These are phyloP conservation scores for Enteromius anoplus DNA, from an alignment of 2,797 vertebrate genomes.

Conservation along the genomic window DNA sequence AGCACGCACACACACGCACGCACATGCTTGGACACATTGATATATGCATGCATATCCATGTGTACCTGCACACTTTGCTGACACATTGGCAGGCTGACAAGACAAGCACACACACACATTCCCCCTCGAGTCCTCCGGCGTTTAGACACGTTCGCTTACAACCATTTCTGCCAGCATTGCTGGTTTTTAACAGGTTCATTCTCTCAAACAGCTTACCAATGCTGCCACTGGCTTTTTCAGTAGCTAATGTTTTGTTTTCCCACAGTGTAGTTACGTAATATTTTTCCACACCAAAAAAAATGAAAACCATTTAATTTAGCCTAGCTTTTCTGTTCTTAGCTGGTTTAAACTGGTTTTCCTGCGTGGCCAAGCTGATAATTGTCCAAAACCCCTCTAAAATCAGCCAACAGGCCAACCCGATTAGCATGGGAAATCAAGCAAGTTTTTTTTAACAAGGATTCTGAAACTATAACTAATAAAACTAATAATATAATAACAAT, in stretches of 20 bases:
- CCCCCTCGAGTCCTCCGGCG: conserved; percentile 9
- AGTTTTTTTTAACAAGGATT: background rate
- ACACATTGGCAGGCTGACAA: conserved; percentile 37
- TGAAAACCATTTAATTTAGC: background rate
- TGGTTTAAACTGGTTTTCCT: background rate
- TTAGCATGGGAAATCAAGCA: background rate
- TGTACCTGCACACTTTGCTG: conserved; percentile 39
- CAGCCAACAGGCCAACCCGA: background rate
- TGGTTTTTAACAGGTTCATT: conserved; percentile 25
- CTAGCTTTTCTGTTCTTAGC: background rate
- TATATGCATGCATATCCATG: conserved; percentile 35
- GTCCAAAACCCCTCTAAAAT: background rate
- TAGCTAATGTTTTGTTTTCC: conserved; percentile 1
- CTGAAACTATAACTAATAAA: background rate
- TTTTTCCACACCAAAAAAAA: background rate
- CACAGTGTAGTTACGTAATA: background rate
- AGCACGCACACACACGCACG: conserved; percentile 49
- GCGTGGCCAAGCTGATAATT: background rate
- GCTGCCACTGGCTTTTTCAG: background rate
- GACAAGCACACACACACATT: conserved; percentile 18
- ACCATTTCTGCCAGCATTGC: conserved; percentile 17
- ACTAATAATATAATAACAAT: background rate
- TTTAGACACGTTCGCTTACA: conserved; percentile 16
- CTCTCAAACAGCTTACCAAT: conserved; percentile 16
- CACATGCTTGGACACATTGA: conserved; percentile 21